These are phyloP conservation scores for Micrasema minimum DNA, from an alignment of 1,140 invertebrate species.

Conservation along the genomic window DNA sequence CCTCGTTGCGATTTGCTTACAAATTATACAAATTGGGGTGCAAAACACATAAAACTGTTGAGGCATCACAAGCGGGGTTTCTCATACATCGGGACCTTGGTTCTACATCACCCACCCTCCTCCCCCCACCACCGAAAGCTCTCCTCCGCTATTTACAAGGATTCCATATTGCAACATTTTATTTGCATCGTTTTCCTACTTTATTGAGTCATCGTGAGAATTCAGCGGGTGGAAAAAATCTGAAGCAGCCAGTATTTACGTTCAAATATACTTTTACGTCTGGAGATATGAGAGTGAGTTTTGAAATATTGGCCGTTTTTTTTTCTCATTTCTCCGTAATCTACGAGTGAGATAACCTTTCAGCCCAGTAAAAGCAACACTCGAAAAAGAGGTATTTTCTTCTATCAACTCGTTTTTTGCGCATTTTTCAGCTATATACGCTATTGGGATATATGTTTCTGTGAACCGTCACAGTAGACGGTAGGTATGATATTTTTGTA, in stretches of 20 bases:
- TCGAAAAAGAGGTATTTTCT: too few species aligned
- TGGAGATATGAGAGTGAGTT: slow-evolving; percentile 18
- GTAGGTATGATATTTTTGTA: too few species aligned
- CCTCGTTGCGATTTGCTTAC: too few species aligned
- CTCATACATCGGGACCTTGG: too few species aligned
- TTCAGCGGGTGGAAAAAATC: slow-evolving; percentile 18
- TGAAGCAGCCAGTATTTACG: slow-evolving; percentile 21
- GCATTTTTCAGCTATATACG: too few species aligned
- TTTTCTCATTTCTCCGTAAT: slow-evolving; percentile 4
- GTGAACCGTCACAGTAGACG: too few species aligned
- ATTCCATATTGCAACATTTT: slow-evolving; percentile 36
- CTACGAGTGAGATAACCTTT: slow-evolving; percentile 14
- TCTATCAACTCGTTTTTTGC: too few species aligned
- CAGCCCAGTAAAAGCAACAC: too few species aligned
- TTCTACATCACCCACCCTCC: background rate
- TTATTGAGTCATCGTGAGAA: slow-evolving; percentile 36
- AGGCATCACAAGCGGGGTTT: slow-evolving; percentile 3
- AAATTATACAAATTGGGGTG: too few species aligned
- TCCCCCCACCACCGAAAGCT: background rate
- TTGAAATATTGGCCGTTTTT: slow-evolving; percentile 25
- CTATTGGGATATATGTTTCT: too few species aligned
- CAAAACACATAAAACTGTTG: background rate
- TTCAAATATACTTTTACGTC: slow-evolving; percentile 19
- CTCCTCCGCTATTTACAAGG: slow-evolving; percentile 26
- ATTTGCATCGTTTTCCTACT: slow-evolving; percentile 34